Conservation (phyloP, 1,140 invertebrate genomes). For the Leptinotarsa defecta region DNA sequence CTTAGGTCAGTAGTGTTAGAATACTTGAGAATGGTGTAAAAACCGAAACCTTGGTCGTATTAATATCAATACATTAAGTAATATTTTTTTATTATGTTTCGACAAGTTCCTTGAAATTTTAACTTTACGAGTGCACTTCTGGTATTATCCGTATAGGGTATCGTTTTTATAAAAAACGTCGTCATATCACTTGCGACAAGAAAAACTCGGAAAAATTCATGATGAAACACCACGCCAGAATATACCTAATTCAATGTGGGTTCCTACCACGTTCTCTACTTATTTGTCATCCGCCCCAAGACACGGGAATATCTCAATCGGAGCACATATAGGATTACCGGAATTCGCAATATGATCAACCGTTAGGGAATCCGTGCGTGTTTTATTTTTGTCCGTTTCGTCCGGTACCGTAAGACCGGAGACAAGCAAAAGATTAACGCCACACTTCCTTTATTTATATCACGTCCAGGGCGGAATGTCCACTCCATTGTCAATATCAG, state of each 20-base stretch:
- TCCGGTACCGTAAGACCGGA: conserved; percentile 32
- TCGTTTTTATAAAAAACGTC: no score
- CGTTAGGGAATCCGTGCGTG: conserved; percentile 51
- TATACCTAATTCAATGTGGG: conserved; percentile 46
- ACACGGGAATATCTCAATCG: conserved; percentile 45
- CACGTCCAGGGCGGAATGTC: conserved; percentile 34
- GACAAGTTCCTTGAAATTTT: no score
- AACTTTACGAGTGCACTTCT: no score
- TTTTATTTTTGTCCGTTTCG: conserved; percentile 40
- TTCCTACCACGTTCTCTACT: conserved; percentile 52
- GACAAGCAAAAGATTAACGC: conserved; percentile 36
- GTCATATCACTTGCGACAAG: no score
- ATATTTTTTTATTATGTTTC: no score
- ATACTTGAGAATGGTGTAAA: no score
- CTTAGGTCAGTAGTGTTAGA: no score
- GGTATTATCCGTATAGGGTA: no score
- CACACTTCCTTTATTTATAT: conserved; percentile 26
- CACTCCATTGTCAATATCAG: conserved; percentile 39
- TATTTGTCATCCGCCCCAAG: conserved; percentile 46
- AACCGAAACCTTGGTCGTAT: no score
- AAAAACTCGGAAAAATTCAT: neutral
- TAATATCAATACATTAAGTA: no score
- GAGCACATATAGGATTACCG: conserved; percentile 53
- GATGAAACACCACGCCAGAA: conserved; percentile 35
- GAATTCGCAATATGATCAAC: conserved; percentile 50